Evolutionary conservation across 2,888 invertebrate genomes (phyloP), one percentile per base, ranked within the genome.

Genomic region (Serripes groenlandicus): DNA sequence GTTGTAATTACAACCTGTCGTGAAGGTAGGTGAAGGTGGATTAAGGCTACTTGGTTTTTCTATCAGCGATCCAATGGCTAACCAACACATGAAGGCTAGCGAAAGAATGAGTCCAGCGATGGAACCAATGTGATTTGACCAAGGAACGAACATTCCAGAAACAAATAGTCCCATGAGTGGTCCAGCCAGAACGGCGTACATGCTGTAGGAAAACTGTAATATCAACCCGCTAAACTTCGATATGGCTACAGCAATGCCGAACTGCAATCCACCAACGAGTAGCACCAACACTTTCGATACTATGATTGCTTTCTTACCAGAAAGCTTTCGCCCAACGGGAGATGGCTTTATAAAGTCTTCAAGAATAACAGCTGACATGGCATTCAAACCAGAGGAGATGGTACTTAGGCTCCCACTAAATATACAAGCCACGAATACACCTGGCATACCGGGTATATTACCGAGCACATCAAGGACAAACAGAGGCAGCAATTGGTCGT

Each of bases 401-500:
- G 85, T 79, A 49, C 98, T 98, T 88, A 98, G 96, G 92, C 98
- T 98, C 0, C 98, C 98, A 42, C 98, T 98, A 94, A 98, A 99
- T 83, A 99, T 97, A 28, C 98, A 98, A 3, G 98, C 97, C 0
- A 98, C 98, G 94, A 99, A 98, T 91, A 98, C 96, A 3, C 98
- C 98, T 0, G 98, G 97, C 0, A 98, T 95, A 0, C 98, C 98
- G 42, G 96, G 96, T 58, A 97, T 95, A 62, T 96, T 94, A 0
- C 97, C 97, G 93, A 98, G 96, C 83, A 96, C 96, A 78, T 97
- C 96, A 95, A 98, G 97, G 28, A 99, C 98, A 93, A 97, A 98
- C 35, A 97, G 96, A 0, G 98, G 98, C 83, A 98, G 96, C 56
- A 98, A 95, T 93, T 98, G 97, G 69, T 85, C 85, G 30, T 71